phyloP scores from a whole-genome alignment of 2,797 vertebrate species.

The Hydrocynus forskahlii region DNA sequence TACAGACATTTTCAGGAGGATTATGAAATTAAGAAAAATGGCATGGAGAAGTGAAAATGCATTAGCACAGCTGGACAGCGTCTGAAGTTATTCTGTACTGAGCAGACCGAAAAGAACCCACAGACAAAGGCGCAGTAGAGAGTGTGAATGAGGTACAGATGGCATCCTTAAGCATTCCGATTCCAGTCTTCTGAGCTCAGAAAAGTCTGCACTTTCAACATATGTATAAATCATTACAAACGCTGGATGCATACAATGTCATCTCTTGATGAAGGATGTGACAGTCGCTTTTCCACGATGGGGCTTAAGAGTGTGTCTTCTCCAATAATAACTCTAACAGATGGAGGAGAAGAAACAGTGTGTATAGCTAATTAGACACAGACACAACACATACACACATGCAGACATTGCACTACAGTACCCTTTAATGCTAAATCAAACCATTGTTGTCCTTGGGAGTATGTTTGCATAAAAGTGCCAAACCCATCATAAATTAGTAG shows the following conservation, averaged over 20 bases:
- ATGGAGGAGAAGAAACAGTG: slow-evolving; percentile 35
- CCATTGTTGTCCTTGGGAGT: slow-evolving; percentile 49
- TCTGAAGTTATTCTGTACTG: slow-evolving; percentile 24
- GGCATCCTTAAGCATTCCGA: slow-evolving; percentile 18
- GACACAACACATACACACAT: slow-evolving; percentile 38
- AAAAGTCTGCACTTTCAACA: slow-evolving; percentile 32
- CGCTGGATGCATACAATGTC: slow-evolving; percentile 27
- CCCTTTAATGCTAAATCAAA: slow-evolving; percentile 43
- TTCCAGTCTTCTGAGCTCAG: slow-evolving; percentile 37
- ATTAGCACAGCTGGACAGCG: slow-evolving; percentile 12
- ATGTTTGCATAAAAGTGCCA: slow-evolving; percentile 28
- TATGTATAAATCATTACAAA: slow-evolving; percentile 50
- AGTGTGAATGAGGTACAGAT: slow-evolving; percentile 47
- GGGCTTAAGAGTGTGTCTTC: slow-evolving; percentile 33
- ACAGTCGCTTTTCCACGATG: slow-evolving; percentile 43
- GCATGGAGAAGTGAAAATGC: slow-evolving; percentile 10
- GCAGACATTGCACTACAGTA: slow-evolving; percentile 3
- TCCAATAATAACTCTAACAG: slow-evolving; percentile 42
- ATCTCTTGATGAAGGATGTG: slow-evolving; percentile 44
- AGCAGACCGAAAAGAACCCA: not conserved
- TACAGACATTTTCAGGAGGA: not conserved
- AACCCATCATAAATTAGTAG: slow-evolving; percentile 41
- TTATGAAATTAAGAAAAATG: slow-evolving; percentile 20
- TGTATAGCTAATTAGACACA: slow-evolving; percentile 52
- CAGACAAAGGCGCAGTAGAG: slow-evolving; percentile 35